These are phyloP conservation scores for Aulostomus chinensis DNA, from an alignment of 2,797 vertebrate genomes.

Conservation along the genomic window DNA sequence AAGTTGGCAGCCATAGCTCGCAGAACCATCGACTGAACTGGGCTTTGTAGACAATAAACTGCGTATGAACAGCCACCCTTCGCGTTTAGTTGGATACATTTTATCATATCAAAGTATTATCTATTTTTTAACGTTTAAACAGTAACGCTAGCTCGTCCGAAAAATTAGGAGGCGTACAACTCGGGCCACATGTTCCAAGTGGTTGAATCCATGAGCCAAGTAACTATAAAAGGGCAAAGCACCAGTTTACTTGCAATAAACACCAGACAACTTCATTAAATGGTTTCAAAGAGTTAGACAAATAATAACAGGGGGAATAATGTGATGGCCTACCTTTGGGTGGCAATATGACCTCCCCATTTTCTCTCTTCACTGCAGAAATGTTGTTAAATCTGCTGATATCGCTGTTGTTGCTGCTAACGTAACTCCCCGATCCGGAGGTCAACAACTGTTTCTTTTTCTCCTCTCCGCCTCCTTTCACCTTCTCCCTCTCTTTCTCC, in stretches of 20 bases:
- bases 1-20: conserved; percentile 32
- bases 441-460: conserved; percentile 77
- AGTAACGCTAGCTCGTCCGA: conserved; percentile 10
- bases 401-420: conserved; percentile 57
- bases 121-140: background rate
- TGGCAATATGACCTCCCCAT: conserved; percentile 84
- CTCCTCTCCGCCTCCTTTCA: conserved; percentile 66
- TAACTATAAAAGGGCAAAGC: conserved; percentile 14
- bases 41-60: conserved; percentile 3
- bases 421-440: conserved; percentile 45
- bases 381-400: conserved; percentile 54
- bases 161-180: conserved; percentile 27
- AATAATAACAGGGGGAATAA: background rate
- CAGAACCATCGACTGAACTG: conserved; percentile 15
- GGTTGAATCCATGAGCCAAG: conserved; percentile 10
- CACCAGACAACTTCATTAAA: conserved; percentile 38
- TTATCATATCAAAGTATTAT: no score
- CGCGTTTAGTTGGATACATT: no score
- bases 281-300: background rate
- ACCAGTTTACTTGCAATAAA: conserved; percentile 1
- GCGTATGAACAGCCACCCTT: background rate
- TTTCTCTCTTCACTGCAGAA: conserved; percentile 81
- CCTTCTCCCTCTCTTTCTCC: conserved; percentile 64
- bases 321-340: conserved; percentile 81
- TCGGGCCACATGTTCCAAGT: conserved; percentile 49